Percentiles rank a stretch among this genome's conserved stretches.
phyloP scores from a whole-genome alignment of 2,797 vertebrate species.

The Phalanger gymnotis region DNA sequence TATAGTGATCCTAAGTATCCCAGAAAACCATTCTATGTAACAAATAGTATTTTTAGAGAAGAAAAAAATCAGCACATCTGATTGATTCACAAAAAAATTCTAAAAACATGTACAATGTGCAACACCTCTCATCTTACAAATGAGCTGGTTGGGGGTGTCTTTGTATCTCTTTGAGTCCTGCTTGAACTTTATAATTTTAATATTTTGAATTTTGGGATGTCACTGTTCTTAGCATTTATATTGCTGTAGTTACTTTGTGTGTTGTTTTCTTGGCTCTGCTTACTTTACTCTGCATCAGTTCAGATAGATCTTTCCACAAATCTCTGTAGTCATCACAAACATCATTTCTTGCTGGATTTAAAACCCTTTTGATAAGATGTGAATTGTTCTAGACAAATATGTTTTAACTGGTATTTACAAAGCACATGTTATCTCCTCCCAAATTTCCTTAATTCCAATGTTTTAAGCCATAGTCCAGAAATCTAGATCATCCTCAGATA shows the following conservation, averaged over 20 bases:
- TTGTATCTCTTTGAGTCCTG: not conserved
- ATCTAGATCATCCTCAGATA: no score
- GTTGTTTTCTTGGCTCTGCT: no score
- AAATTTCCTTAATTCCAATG: not conserved
- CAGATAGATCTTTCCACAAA: not conserved
- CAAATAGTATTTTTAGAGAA: not conserved
- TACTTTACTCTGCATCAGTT: not conserved
- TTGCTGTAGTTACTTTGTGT: not conserved
- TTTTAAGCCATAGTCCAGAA: not conserved
- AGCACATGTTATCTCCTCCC: not conserved
- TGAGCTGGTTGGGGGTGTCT: not conserved
- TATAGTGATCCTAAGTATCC: not conserved
- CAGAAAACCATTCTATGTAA: not conserved
- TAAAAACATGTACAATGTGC: not conserved
- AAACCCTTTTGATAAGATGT: not conserved
- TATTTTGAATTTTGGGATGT: no score
- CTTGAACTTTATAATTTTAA: not conserved
- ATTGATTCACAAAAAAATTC: not conserved
- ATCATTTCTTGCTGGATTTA: not conserved
- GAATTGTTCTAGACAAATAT: not conserved
- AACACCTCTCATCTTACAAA: not conserved
- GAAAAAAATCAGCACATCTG: not conserved
- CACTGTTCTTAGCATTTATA: not conserved
- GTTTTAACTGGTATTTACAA: not conserved
- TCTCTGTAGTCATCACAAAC: not conserved